phyloP scores from a whole-genome alignment of 2,888 invertebrate species.

The Tineola bisselliella region DNA sequence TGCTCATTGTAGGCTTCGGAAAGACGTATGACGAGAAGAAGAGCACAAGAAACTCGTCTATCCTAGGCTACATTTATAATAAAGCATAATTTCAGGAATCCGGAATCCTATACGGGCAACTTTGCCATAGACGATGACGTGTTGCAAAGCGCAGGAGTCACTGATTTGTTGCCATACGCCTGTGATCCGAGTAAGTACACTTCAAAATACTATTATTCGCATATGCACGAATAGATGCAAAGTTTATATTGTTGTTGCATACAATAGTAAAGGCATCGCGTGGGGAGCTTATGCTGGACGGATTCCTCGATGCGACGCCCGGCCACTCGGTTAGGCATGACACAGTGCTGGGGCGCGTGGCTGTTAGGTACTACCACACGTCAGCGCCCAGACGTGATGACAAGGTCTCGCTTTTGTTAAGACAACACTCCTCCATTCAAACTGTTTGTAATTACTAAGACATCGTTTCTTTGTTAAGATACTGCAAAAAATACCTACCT shows the following conservation, averaged over 20 bases:
- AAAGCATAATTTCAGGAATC: constrained; percentile 77
- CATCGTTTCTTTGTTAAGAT: too few relatives aligned
- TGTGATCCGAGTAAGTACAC: constrained; percentile 78
- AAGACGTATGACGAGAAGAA: too few relatives aligned
- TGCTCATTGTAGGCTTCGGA: too few relatives aligned
- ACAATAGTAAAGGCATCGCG: constrained; percentile 19
- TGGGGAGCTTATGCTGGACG: constrained; percentile 51
- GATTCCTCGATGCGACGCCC: constrained; percentile 52
- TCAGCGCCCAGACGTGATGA: constrained; percentile 24
- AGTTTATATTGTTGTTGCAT: too few relatives aligned
- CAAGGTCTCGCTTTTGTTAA: too few relatives aligned
- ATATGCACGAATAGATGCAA: too few relatives aligned
- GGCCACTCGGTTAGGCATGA: constrained; percentile 24
- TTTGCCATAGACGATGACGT: constrained; percentile 95
- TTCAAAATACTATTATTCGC: too few relatives aligned
- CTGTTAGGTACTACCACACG: constrained; percentile 44
- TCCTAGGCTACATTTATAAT: too few relatives aligned
- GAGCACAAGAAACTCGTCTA: too few relatives aligned
- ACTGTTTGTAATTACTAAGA: too few relatives aligned
- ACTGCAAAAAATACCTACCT: too few relatives aligned
- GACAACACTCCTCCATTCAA: too few relatives aligned
- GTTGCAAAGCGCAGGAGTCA: constrained; percentile 79
- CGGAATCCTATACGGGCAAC: constrained; percentile 82
- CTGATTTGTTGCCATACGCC: constrained; percentile 85
- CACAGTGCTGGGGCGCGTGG: constrained; percentile 22